A percentile compares a stretch with the other conserved stretches of the same genome.
These are phyloP conservation scores for Polyodon spathula DNA, from an alignment of 2,113 vertebrate genomes.

Conservation along the genomic window DNA sequence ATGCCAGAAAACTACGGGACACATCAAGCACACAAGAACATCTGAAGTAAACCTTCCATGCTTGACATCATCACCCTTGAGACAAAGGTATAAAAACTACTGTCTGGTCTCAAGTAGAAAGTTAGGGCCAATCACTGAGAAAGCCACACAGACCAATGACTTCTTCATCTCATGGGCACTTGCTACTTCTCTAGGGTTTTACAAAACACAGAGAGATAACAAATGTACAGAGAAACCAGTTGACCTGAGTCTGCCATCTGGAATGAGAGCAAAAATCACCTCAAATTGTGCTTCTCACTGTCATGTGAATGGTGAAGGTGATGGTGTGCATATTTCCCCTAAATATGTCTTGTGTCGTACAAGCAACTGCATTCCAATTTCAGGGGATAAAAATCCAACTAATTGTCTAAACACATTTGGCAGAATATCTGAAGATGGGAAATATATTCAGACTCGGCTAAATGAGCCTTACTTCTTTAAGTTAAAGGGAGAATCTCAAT, in stretches of 20 bases:
- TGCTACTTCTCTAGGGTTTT: constrained; percentile 36
- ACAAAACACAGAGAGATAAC: neutral
- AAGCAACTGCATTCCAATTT: constrained; percentile 25
- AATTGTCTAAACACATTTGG: constrained; percentile 27
- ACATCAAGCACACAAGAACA: neutral
- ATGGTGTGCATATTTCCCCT: neutral
- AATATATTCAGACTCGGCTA: constrained; percentile 49
- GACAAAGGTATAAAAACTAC: neutral
- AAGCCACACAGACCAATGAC: constrained; percentile 56
- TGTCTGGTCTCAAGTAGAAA: too few species aligned
- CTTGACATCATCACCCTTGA: neutral
- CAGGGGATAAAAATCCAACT: constrained; percentile 43
- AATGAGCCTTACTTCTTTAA: constrained; percentile 64
- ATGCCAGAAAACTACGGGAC: too few species aligned
- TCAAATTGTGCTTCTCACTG: neutral
- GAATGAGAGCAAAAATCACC: constrained; percentile 25
- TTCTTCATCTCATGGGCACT: constrained; percentile 43
- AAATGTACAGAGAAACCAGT: constrained; percentile 24
- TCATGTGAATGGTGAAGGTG: neutral
- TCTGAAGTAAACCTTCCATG: neutral
- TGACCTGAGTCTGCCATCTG: constrained; percentile 47
- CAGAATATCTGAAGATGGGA: constrained; percentile 12
- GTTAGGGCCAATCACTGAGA: constrained; percentile 6
- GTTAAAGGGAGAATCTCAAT: constrained; percentile 43
- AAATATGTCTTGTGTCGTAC: neutral